A percentile compares a stretch with the other conserved stretches of the same genome.
Evolutionary conservation across 2,113 vertebrate genomes (phyloP).

Genomic region (Nanorana parkeri): DNA sequence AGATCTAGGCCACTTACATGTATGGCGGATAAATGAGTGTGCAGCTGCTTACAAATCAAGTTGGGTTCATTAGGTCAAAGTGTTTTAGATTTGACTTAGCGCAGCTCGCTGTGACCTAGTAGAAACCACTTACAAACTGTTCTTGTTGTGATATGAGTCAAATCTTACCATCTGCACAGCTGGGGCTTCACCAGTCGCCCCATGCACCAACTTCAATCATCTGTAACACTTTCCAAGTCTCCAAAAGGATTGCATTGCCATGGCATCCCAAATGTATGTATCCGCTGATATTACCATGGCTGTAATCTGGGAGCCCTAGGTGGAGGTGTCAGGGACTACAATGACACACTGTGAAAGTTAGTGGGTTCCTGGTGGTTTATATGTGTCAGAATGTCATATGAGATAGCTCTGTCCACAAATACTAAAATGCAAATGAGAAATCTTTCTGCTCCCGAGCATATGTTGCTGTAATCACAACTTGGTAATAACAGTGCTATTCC

Average conservation of each 20-base stretch:
- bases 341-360: constrained; percentile 1
- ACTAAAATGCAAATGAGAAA: too few species aligned
- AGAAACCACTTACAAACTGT: constrained; percentile 3
- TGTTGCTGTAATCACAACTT: too few species aligned
- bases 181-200: neutral
- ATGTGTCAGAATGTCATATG: neutral
- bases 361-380: constrained; percentile 6
- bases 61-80: constrained; percentile 4
- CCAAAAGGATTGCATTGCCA: too few species aligned
- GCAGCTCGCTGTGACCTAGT: neutral
- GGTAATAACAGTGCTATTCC: too few species aligned
- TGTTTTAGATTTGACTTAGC: neutral
- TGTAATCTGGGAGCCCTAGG: neutral
- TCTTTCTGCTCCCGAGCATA: neutral
- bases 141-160: constrained; percentile 15
- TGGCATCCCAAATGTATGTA: too few species aligned
- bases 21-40: neutral
- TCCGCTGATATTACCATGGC: neutral
- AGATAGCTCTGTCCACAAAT: too few species aligned
- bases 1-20: neutral
- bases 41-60: constrained; percentile 12
- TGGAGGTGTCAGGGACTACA: neutral
- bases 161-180: constrained; percentile 20
- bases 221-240: too few species aligned
- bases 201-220: too few species aligned